Percentiles rank a stretch among this genome's conserved stretches.
phyloP scores from a whole-genome alignment of 2,113 vertebrate genomes.

The Campylomormyrus tamandua region DNA sequence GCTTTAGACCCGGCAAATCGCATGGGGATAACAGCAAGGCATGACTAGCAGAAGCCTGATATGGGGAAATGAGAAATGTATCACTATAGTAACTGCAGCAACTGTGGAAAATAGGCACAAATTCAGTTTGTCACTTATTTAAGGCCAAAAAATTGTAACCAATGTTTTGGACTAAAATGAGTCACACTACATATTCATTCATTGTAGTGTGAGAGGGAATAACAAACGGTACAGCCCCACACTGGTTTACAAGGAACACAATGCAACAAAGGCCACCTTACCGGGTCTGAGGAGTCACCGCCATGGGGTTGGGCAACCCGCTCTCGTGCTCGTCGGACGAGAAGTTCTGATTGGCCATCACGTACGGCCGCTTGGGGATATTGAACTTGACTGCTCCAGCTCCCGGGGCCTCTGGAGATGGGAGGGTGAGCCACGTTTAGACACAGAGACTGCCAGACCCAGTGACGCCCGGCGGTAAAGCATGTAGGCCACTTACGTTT shows the following conservation, averaged over 20 bases:
- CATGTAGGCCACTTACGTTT: conserved; percentile 51
- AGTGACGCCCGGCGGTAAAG: background rate
- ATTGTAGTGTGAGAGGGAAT: background rate
- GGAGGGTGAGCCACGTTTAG: background rate
- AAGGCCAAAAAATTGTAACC: background rate
- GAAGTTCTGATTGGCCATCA: conserved; percentile 66
- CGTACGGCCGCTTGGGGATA: conserved; percentile 74
- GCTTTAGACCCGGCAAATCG: background rate
- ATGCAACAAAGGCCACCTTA: conserved; percentile 11
- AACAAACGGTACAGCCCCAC: background rate
- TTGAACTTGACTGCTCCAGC: conserved; percentile 77
- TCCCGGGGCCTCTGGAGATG: conserved; percentile 72
- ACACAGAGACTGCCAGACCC: background rate
- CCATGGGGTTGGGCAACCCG: conserved; percentile 32
- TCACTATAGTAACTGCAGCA: background rate
- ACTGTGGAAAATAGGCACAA: background rate
- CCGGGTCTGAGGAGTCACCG: conserved; percentile 44
- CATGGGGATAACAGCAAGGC: background rate
- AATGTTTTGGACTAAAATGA: background rate
- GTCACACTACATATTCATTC: background rate
- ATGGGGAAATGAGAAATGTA: background rate
- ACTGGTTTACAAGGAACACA: background rate
- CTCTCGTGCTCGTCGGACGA: conserved; percentile 50
- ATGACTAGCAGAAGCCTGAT: background rate
- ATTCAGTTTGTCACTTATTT: background rate